Base-by-base conservation (phyloP, 2,797 vertebrate genomes). In the Acanthurus lineatus region DNA sequence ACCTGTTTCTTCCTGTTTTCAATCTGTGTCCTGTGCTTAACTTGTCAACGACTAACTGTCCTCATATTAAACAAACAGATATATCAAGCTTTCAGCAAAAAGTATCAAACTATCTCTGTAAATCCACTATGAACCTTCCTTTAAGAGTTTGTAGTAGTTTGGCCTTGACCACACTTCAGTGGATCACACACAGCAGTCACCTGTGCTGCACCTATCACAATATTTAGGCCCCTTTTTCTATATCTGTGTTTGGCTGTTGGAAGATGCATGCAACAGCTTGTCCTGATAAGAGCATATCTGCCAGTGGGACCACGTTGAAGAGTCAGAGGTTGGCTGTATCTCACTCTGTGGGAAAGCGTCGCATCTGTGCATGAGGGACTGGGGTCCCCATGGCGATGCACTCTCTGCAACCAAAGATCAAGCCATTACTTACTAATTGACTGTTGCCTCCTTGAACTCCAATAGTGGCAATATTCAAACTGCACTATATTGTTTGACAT, bases 251-350 rank as follows among this genome's bases (percentile, higher is more conserved):
- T 83, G 52, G 73, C 66, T 86, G 75, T 86, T 83, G 73, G 88
- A 90, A 91, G 89, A 92, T 87, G 81, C 89, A 89, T 88, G 84
- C 82, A 78, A 53, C 75, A 48, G 77, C 74, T 85, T 83, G 81
- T 85, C 76, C 69, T 82, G 94, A 95, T 95, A 94, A 95, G 89
- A 82, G 82, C 79, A 76, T 89, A 90, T 93, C 93, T 91, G 82
- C 89, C 82, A 77, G 62, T 81, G 86, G 86, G 90, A 84, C 87
- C 72, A 81, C 82, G 48, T 22, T 44, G 58, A 79, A 64, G 82
- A 91, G 90, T 90, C 89, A 91, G 79, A 85, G 90, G 91, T 92
- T 85, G 88, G 78, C 71, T 61, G 74, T 95, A 93, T 95, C 94
- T 91, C 76, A 40, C 81, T 69, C 81, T 79, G 68, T 76, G 76